These are phyloP conservation scores for Artibeus jamaicensis DNA, from an alignment of 2,797 vertebrate genomes.

Conservation along the genomic window DNA sequence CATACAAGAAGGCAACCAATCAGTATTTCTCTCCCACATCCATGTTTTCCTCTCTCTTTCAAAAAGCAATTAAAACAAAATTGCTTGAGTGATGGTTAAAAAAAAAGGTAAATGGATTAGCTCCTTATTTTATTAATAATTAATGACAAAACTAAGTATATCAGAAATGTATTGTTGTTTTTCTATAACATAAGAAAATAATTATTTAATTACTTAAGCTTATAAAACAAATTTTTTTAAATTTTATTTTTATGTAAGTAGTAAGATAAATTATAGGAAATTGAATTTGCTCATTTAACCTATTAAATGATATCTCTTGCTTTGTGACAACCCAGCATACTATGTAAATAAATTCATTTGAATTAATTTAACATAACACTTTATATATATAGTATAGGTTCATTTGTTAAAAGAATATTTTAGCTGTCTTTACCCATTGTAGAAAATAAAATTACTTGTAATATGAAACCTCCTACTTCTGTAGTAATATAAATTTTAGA, in stretches of 20 bases:
- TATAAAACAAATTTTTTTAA: background rate
- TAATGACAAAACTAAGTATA: background rate
- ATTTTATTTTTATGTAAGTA: background rate
- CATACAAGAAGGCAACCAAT: no score
- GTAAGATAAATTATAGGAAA: background rate
- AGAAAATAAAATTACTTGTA: constrained; percentile 21
- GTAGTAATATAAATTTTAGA: background rate
- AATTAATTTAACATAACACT: background rate
- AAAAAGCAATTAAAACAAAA: no score
- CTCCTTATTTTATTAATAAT: no score
- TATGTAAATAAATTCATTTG: background rate
- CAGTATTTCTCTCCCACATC: no score
- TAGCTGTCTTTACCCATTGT: background rate
- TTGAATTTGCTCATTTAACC: background rate
- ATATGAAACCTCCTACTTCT: background rate
- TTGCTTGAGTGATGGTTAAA: no score
- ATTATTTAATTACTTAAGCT: constrained; percentile 10
- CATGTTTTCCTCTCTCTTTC: no score
- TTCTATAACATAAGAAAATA: background rate
- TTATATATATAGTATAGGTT: background rate
- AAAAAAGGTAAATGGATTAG: background rate
- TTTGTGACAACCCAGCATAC: background rate
- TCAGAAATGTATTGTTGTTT: background rate
- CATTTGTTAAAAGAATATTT: constrained; percentile 12
- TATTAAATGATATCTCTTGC: background rate